Base-by-base conservation (phyloP, 2,888 invertebrate genomes). In the Brachyopa scutellaris region DNA sequence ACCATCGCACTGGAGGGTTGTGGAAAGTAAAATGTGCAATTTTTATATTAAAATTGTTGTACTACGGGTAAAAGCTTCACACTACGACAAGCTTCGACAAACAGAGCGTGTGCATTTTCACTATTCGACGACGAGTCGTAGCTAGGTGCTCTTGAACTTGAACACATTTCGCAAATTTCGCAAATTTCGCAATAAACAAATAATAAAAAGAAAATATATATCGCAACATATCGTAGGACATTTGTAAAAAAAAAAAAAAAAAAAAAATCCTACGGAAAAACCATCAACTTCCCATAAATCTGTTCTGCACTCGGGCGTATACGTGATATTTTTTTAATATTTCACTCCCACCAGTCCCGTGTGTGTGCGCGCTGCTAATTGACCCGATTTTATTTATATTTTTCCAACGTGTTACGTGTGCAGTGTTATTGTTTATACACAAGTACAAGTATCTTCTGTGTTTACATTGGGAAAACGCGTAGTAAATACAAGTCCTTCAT, bases 21-120 rank as follows among this genome's bases (percentile, higher is more conserved):
- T 64, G 66, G 66, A 74, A 66, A 51, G 66, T 64, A 64, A 78
- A 72, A 72, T 82, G 77, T 82, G 82, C 82, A 82, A 66, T 82
- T 72, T n/a, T 82, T 70, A 82, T 82, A 82, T 82, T 77, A 77
- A 82, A 82, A 82, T 82, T 82, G 82, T 82, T 82, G 82, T 82
- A 66, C 77, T 42, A 61, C 53, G 80, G 80, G 74, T 36, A 70
- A 82, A 77, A 72, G 82, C 72, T 76, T 82, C 82, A 82, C 64
- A 82, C 82, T 53, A 66, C 66, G 53, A 77, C 53, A 76, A 80
- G 80, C 76, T 72, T 57, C 76, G 59, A 76, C 57, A 79, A 73
- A 79, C 47, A n/a, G n/a, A n/a, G n/a, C 47, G 8, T 55, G 67
- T 74, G 61, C 67, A 69, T n/a, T 62, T 76, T 59, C 33, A 23